phyloP scores from a whole-genome alignment of 1,140 invertebrate species.

The Drosophila dunni region DNA sequence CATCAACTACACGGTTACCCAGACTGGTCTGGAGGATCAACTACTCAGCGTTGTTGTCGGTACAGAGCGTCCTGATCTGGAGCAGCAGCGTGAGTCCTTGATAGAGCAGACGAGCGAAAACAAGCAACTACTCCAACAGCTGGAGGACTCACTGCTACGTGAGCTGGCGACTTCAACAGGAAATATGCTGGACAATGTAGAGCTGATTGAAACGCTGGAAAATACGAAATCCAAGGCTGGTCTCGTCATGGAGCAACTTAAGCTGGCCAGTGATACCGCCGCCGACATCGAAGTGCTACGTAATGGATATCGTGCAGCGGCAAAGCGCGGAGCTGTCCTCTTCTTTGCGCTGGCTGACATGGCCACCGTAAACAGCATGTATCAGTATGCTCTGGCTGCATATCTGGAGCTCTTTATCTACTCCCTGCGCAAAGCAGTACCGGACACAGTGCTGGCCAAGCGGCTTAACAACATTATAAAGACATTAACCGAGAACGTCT shows the following conservation, averaged over 20 bases:
- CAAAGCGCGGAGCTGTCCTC: conserved; percentile 93
- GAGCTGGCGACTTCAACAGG: conserved; percentile 93
- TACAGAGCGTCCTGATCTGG: conserved; percentile 92
- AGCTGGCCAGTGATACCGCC: conserved; percentile 89
- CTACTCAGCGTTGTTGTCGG: conserved; percentile 93
- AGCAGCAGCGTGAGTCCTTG: conserved; percentile 92
- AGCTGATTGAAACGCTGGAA: conserved; percentile 93
- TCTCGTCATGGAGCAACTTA: conserved; percentile 91
- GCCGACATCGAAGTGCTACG: conserved; percentile 91
- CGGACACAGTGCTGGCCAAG: conserved; percentile 89
- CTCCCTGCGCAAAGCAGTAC: conserved; percentile 91
- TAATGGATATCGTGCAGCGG: conserved; percentile 92
- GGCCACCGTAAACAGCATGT: conserved; percentile 94
- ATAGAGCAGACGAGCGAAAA: conserved; percentile 94
- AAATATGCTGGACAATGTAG: conserved; percentile 96
- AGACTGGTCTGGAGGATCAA: conserved; percentile 93
- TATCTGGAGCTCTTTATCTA: conserved; percentile 92
- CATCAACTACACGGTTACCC: conserved; percentile 96
- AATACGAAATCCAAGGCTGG: conserved; percentile 93
- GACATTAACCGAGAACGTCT: conserved; percentile 93
- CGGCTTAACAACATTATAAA: conserved; percentile 93
- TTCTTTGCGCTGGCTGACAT: conserved; percentile 96
- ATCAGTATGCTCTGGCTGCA: conserved; percentile 93
- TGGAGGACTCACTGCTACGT: conserved; percentile 92
- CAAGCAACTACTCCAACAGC: conserved; percentile 91